Conservation (phyloP, 2,888 invertebrate genomes). For the Dryadula phaetusa region DNA sequence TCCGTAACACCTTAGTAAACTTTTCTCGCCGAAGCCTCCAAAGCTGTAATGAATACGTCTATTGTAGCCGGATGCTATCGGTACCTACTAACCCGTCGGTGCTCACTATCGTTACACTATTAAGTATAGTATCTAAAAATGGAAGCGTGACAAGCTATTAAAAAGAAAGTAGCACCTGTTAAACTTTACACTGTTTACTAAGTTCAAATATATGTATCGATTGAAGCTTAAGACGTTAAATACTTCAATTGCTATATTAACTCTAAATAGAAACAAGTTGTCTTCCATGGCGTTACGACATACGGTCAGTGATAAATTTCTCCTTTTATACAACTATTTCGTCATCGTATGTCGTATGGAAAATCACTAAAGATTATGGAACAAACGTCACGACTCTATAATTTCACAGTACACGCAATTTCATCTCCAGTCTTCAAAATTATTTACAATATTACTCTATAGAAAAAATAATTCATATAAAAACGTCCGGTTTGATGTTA, state of each 20-base stretch:
- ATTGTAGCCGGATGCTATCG: constrained; percentile 5
- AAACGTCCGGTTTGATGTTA: background rate
- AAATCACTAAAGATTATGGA: constrained; percentile 1
- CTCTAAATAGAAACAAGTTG: constrained; percentile 17
- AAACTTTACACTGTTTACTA: constrained; percentile 29
- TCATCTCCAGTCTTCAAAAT: constrained; percentile 28
- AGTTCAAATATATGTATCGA: constrained; percentile 28
- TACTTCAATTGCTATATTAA: constrained; percentile 17
- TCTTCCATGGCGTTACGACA: background rate
- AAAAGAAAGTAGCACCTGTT: constrained; percentile 39
- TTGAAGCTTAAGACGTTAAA: constrained; percentile 31
- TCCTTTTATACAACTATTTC: background rate
- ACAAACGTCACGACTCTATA: constrained; percentile 12
- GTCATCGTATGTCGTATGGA: constrained; percentile 15
- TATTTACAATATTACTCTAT: constrained; percentile 30
- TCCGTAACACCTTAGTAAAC: background rate
- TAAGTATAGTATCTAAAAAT: constrained; percentile 24
- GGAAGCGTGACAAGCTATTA: constrained; percentile 37
- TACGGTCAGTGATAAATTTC: background rate
- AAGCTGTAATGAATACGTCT: background rate
- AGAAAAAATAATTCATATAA: constrained; percentile 11
- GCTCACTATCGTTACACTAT: constrained; percentile 22
- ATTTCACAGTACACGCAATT: constrained; percentile 21
- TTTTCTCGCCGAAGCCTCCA: background rate
- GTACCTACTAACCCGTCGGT: constrained; percentile 26